Conservation (phyloP, 2,888 invertebrate genomes). For the Metellina segmentata region DNA sequence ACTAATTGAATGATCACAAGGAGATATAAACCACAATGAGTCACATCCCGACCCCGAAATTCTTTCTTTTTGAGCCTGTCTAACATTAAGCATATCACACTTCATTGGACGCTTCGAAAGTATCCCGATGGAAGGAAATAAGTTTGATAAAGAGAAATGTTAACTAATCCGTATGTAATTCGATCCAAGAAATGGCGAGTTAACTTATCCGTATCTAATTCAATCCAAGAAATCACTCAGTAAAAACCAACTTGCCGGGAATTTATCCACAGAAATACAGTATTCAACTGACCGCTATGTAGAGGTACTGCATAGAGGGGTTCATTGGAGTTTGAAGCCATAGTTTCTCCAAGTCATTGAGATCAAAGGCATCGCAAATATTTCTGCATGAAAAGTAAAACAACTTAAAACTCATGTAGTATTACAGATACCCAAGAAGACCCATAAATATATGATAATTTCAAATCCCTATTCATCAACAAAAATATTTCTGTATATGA, state of each 20-base stretch:
- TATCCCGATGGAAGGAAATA: too few species aligned
- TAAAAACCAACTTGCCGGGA: not conserved
- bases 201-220: not conserved
- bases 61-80: not conserved
- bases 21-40: not conserved
- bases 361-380: too few species aligned
- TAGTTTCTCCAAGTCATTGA: too few species aligned
- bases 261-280: not conserved
- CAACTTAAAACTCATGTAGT: too few species aligned
- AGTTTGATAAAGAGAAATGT: not conserved
- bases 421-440: too few species aligned
- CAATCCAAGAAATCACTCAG: not conserved
- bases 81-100: not conserved
- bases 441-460: too few species aligned
- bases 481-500: too few species aligned
- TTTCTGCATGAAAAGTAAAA: too few species aligned
- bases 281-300: not conserved
- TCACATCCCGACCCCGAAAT: not conserved
- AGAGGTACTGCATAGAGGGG: not conserved
- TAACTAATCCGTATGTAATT: not conserved
- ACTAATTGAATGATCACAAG: not conserved
- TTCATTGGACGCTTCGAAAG: not conserved
- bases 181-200: not conserved
- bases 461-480: too few species aligned
- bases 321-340: too few species aligned